Percentiles rank a stretch among this genome's conserved stretches.
Evolutionary conservation across 2,888 invertebrate genomes (phyloP).

Genomic region (Tetranychus piercei): DNA sequence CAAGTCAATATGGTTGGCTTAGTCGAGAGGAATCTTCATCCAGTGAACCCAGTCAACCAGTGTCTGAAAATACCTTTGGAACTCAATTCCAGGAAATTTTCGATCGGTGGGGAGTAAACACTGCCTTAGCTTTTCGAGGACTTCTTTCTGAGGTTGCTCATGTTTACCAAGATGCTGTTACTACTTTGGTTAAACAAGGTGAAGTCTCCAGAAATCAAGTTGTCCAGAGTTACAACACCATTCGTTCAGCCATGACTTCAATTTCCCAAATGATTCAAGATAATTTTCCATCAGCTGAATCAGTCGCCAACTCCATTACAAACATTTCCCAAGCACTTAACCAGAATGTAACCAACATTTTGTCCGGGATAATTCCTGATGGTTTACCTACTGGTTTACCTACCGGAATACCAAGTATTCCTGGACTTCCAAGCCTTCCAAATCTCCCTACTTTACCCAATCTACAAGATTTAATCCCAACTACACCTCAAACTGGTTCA

Average conservation of each 20-base stretch:
- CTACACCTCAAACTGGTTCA: not conserved
- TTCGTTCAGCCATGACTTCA: not conserved
- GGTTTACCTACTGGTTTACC: not conserved
- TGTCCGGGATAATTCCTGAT: not conserved
- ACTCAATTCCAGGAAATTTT: not conserved
- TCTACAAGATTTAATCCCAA: not conserved
- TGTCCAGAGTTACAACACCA: not conserved
- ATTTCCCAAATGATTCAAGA: not conserved
- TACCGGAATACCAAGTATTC: not conserved
- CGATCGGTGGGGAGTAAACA: not conserved
- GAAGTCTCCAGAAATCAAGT: not conserved
- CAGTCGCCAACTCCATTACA: not conserved
- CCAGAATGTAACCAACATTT: not conserved
- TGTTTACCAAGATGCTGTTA: constrained; percentile 2
- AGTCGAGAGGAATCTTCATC: not conserved
- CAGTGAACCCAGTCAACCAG: not conserved
- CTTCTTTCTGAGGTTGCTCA: not conserved
- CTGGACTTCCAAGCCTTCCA: not conserved
- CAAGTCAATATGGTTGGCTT: not conserved
- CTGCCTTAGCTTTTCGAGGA: not conserved
- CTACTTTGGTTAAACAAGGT: not conserved
- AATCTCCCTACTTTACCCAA: not conserved
- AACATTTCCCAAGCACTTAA: not conserved
- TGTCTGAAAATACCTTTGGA: not conserved
- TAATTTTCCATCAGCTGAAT: not conserved